Evolutionary conservation across 1,140 invertebrate genomes (phyloP).

Genomic region (Druon quercuslanigerum): DNA sequence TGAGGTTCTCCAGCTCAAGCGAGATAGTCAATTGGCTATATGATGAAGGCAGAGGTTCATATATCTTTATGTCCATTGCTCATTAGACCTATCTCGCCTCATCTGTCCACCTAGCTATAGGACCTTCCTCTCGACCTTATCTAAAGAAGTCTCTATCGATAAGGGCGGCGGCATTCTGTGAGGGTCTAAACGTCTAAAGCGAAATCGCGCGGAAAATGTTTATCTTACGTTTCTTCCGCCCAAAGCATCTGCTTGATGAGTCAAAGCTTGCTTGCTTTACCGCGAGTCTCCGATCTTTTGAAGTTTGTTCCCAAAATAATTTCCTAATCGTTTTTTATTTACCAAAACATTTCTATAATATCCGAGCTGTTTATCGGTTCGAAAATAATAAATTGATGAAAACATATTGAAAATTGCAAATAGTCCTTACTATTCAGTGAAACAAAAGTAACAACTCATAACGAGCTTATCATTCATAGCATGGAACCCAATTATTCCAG

Average conservation of each 20-base stretch:
- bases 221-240: slow-evolving; percentile 23
- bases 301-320: slow-evolving; percentile 1
- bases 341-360: too few species aligned
- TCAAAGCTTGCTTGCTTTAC: too few species aligned
- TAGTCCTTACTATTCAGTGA: too few species aligned
- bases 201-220: slow-evolving; percentile 18
- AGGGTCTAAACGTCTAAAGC: background rate
- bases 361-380: too few species aligned
- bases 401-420: too few species aligned
- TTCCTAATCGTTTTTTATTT: background rate
- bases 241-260: background rate
- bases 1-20: background rate
- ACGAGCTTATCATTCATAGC: too few species aligned
- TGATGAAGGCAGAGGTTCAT: slow-evolving; percentile 6
- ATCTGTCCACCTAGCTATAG: background rate
- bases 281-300: background rate
- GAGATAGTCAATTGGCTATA: slow-evolving; percentile 11
- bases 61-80: slow-evolving; percentile 14
- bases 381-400: too few species aligned
- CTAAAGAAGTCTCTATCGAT: background rate
- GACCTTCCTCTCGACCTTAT: background rate
- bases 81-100: slow-evolving; percentile 1
- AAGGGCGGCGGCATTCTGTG: slow-evolving; percentile 2
- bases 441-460: too few species aligned
- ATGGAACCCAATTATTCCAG: too few species aligned